Base-by-base conservation (phyloP, 2,113 vertebrate species). In the Herpetotheres cachinnans region DNA sequence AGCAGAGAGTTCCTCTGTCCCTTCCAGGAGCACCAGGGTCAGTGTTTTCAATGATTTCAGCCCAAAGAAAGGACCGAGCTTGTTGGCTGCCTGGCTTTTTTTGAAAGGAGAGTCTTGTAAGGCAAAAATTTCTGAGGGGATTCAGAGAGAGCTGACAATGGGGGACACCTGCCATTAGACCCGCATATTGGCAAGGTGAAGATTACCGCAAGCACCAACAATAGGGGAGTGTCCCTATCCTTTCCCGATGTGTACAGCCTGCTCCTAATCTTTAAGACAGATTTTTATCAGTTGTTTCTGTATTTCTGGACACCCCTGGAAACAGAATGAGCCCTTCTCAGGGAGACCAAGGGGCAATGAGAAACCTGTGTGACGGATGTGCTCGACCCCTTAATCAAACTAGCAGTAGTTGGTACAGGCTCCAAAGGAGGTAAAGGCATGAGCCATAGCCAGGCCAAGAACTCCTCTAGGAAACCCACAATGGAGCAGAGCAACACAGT, bases 1-100 rank as follows among this genome's bases (percentile, higher is more conserved):
- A 0, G 0, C 46, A 27, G 65, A 74, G 59, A 0, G 1, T 63
- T 59, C 21, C n/a, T 67, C 47, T 34, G 7, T 12, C 38, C 38
- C 58, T 59, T 25, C 42, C 22, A 26, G 59, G 54, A 38, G 49
- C 52, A 19, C 6, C 4, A 42, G 52, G 20, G n/a, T 20, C 58
- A 47, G 21, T 7, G 16, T 66, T 47, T n/a, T 22, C 38, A 32
- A 14, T 29, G 34, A 4, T 4, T 67, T 71, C 81, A 24, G 32
- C 32, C 56, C 50, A 24, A 27, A 50, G 50, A 25, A 22, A 62
- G 13, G 47, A 70, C 30, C 1, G 2, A 50, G 42, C 46, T 17
- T 11, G 19, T 16, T 46, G 46, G 52, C 42, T 62, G 30, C 55
- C n/a, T 47, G 52, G 38, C 13, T 54, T 22, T 7, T n/a, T 58